Evolutionary conservation across 1,140 invertebrate species (phyloP).

Genomic region (Hypothenemus hampei): DNA sequence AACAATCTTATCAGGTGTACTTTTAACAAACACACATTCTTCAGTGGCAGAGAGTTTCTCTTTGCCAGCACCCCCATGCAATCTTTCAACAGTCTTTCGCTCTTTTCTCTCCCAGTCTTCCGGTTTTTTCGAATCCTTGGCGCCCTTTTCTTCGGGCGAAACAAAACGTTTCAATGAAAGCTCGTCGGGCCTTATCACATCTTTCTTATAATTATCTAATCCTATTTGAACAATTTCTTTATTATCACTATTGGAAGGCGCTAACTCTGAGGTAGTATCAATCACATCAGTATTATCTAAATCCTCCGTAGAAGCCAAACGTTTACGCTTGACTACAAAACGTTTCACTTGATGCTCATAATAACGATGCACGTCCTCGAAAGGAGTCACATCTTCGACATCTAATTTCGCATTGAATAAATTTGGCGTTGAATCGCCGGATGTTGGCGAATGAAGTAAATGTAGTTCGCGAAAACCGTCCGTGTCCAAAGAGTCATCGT

Average conservation of each 20-base stretch:
- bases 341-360: constrained; percentile 40
- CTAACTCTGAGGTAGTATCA: constrained; percentile 25
- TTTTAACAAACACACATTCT: constrained; percentile 32
- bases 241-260: constrained; percentile 33
- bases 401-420: constrained; percentile 28
- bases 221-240: constrained; percentile 35
- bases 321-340: constrained; percentile 40
- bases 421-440: constrained; percentile 18
- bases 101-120: constrained; percentile 47
- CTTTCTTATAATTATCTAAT: constrained; percentile 37
- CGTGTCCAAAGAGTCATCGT: constrained; percentile 51
- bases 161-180: constrained; percentile 35
- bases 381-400: constrained; percentile 38
- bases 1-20: constrained; percentile 30
- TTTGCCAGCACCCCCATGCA: constrained; percentile 47
- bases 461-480: constrained; percentile 50
- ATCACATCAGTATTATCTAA: constrained; percentile 39
- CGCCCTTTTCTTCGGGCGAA: constrained; percentile 48
- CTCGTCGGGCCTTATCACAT: constrained; percentile 34
- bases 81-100: constrained; percentile 43
- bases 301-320: constrained; percentile 44
- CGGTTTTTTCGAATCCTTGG: constrained; percentile 46
- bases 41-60: constrained; percentile 33
- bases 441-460: constrained; percentile 45
- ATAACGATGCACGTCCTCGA: constrained; percentile 40